Base-by-base conservation (phyloP, 2,113 vertebrate genomes). In the Otocyon megalotis region DNA sequence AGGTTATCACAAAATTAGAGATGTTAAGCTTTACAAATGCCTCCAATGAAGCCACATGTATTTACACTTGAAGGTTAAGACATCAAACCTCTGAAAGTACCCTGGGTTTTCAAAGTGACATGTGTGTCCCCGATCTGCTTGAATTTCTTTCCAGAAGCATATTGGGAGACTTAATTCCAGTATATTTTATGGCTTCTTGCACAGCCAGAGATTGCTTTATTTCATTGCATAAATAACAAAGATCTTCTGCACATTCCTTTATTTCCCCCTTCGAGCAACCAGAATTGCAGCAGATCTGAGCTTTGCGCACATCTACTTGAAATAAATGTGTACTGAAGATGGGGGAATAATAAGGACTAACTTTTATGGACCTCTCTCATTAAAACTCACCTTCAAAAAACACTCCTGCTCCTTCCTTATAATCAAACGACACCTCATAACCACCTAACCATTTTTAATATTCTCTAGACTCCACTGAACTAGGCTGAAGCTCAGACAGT, bases 311-410 rank as follows among this genome's bases (percentile, higher is more conserved):
- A 69, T 97, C 90, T 76, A 93, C 77, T 97, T 94, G 80, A 94
- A 97, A 95, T 97, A 98, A 98, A 98, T 83, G 62, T 94, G 56
- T 95, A 67, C 71, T 3, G 20, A 97, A 97, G 87, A 95, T 76
- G 71, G 86, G 77, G 63, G 91, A 98, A 97, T 98, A 97, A 98
- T 95, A 97, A 96, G 79, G 81, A 94, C 95, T 98, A 97, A 98
- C 91, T 98, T 99, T 99, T 98, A 98, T 97, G 98, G 97, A 97
- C 87, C 92, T 97, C 71, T 96, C 97, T 98, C 98, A 98, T 99
- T 99, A 99, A 98, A 98, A 98, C 98, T 99, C 98, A 98, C 98
- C 98, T 99, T 99, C 98, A 98, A 88, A 98, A 98, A 98, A 97
- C 97, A 98, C 93, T 96, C 76, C 80, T 96, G 74, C 76, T 98